phyloP scores from a whole-genome alignment of 2,113 vertebrate species.

The Elachura formosa region DNA sequence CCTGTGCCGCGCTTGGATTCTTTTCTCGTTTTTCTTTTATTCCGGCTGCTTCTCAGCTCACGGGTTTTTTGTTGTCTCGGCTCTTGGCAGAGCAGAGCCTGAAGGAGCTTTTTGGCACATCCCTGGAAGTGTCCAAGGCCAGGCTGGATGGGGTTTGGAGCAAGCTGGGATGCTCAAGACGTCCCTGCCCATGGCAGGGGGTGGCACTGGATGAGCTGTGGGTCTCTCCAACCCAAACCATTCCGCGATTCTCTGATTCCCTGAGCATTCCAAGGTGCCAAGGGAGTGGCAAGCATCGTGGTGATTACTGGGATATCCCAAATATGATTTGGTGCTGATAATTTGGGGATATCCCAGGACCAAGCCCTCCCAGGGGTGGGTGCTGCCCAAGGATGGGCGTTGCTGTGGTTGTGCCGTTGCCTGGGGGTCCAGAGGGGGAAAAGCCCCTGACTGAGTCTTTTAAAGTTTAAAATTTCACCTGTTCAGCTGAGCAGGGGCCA shows the following conservation, averaged over 20 bases:
- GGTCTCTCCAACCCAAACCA: background rate
- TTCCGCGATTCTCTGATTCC: background rate
- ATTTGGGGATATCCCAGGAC: fast-evolving
- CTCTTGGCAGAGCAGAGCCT: background rate
- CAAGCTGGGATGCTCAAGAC: background rate
- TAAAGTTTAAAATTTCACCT: background rate
- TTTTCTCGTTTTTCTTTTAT: background rate
- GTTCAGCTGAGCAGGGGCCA: background rate
- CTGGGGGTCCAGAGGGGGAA: background rate
- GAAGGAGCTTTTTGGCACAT: background rate
- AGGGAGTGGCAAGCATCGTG: fast-evolving
- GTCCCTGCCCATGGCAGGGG: background rate
- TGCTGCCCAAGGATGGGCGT: background rate
- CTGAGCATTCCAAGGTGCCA: background rate
- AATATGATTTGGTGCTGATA: background rate
- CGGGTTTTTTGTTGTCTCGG: fast-evolving
- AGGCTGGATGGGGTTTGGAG: background rate
- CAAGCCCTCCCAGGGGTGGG: background rate
- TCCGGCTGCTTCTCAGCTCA: background rate
- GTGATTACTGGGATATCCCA: too few relatives aligned
- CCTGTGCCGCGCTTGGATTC: background rate
- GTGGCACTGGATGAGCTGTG: background rate
- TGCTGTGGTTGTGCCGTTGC: fast-evolving
- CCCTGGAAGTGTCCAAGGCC: background rate
- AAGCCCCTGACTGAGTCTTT: background rate